These are phyloP conservation scores for Varanus komodoensis DNA, from an alignment of 2,113 vertebrate genomes.

Conservation along the genomic window DNA sequence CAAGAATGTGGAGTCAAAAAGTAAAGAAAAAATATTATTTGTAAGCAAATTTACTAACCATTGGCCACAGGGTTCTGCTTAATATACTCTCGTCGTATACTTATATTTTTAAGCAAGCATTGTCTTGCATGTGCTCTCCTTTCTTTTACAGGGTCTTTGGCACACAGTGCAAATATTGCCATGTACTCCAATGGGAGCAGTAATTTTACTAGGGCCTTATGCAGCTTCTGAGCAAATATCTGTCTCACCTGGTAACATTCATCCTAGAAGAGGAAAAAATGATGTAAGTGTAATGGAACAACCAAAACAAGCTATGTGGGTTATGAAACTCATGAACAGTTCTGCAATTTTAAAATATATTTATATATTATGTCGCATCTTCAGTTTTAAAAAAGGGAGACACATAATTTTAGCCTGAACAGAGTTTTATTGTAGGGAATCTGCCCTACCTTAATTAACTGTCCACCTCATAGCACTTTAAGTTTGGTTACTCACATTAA, in stretches of 20 bases:
- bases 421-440: neutral
- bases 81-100: conserved; percentile 96
- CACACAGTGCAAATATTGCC: conserved; percentile 96
- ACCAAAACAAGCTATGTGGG: neutral
- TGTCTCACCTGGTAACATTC: conserved; percentile 99
- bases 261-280: conserved; percentile 81
- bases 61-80: conserved; percentile 95
- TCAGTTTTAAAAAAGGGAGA: conserved; percentile 18
- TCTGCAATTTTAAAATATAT: neutral
- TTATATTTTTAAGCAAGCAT: conserved; percentile 99
- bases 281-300: conserved; percentile 32
- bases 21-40: neutral
- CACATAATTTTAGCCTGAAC: neutral
- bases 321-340: neutral
- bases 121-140: conserved; percentile 96
- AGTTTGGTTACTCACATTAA: conserved; percentile 89
- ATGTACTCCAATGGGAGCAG: conserved; percentile 96
- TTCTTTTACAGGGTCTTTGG: conserved; percentile 99
- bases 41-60: conserved; percentile 77
- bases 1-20: neutral
- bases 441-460: conserved; percentile 22
- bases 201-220: conserved; percentile 95
- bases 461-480: neutral
- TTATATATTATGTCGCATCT: neutral
- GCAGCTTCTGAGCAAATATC: conserved; percentile 98